A percentile compares a stretch with the other conserved stretches of the same genome.
Evolutionary conservation across 2,797 vertebrate species (phyloP).

Genomic region (Enteromius radiatus): DNA sequence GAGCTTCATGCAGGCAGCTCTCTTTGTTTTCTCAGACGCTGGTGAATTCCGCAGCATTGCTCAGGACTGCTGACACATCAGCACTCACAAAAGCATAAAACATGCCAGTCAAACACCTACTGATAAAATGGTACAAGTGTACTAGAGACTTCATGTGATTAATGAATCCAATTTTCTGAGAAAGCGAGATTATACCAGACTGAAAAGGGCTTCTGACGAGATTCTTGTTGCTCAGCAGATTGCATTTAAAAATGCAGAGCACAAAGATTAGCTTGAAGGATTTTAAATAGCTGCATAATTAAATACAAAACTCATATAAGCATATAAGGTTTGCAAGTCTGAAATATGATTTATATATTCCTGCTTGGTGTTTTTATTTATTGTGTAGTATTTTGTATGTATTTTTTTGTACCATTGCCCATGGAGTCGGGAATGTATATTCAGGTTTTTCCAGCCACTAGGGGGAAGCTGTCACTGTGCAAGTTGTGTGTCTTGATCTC

Average conservation of each 20-base stretch:
- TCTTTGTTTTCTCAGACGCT: constrained; percentile 12
- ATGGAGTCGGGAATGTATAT: neutral
- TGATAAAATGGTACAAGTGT: constrained; percentile 40
- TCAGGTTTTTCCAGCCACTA: constrained; percentile 49
- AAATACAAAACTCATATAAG: neutral
- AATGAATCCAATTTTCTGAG: constrained; percentile 13
- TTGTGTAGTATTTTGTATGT: neutral
- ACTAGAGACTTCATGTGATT: constrained; percentile 11
- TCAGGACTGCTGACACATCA: constrained; percentile 36
- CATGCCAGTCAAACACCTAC: constrained; percentile 35
- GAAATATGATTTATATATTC: neutral
- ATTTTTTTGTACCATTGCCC: neutral
- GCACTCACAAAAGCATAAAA: constrained; percentile 25
- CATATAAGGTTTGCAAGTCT: neutral
- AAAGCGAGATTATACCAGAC: neutral
- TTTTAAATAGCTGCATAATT: neutral
- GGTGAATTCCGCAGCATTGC: neutral
- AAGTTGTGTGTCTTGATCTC: neutral
- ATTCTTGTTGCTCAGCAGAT: neutral
- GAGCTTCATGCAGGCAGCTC: constrained; percentile 12
- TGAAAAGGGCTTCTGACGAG: neutral
- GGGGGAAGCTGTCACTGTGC: constrained; percentile 54
- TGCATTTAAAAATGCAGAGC: constrained; percentile 2
- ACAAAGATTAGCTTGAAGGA: neutral
- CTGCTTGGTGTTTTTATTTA: neutral